Evolutionary conservation across 1,140 invertebrate species (phyloP).

Genomic region (Liolophura sinensis): DNA sequence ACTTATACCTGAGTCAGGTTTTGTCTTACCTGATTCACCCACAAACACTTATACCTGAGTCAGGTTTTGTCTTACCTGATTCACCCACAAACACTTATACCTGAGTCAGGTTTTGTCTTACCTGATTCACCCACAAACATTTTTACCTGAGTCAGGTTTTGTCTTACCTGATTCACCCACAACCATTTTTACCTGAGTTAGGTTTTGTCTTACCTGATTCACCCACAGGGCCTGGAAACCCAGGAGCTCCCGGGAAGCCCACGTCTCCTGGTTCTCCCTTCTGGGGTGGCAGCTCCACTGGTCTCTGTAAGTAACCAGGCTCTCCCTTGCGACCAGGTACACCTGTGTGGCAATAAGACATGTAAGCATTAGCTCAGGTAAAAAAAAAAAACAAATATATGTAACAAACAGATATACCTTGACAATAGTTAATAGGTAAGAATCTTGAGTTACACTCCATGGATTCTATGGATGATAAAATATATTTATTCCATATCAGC

Average conservation of each 20-base stretch:
- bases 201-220: conserved; percentile 4
- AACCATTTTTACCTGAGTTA: too few relatives aligned
- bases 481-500: too few relatives aligned
- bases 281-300: conserved; percentile 5
- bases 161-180: too few relatives aligned
- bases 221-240: conserved; percentile 19
- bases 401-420: conserved; percentile 49
- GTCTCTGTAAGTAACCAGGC: conserved; percentile 13
- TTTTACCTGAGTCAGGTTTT: too few relatives aligned
- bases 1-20: too few relatives aligned
- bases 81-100: conserved; percentile 8
- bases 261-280: conserved; percentile 13
- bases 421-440: too few relatives aligned
- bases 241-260: conserved; percentile 22
- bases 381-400: conserved; percentile 11
- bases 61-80: conserved; percentile 12
- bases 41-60: too few relatives aligned
- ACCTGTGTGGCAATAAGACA: conserved; percentile 6
- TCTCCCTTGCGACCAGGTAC: conserved; percentile 15
- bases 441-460: too few relatives aligned
- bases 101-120: too few relatives aligned
- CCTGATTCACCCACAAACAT: too few relatives aligned
- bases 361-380: conserved; percentile 2
- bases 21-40: conserved; percentile 14
- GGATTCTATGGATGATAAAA: too few relatives aligned